Percentiles rank a stretch among this genome's conserved stretches.
These are phyloP conservation scores for Philaenus spumarius DNA, from an alignment of 1,140 invertebrate genomes.

Conservation along the genomic window DNA sequence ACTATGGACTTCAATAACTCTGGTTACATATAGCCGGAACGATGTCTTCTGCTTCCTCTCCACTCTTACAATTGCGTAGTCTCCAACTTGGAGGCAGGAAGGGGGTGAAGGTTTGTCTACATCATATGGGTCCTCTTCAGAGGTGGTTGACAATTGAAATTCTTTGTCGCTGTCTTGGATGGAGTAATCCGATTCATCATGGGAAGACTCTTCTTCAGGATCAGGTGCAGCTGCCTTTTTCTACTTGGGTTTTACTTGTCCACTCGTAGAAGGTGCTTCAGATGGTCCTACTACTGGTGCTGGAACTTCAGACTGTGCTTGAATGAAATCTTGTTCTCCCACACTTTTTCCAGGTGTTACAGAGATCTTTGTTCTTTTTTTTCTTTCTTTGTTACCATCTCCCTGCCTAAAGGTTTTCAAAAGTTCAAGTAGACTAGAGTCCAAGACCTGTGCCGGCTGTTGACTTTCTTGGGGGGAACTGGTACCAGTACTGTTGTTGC, in stretches of 20 bases:
- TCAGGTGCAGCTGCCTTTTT: background rate
- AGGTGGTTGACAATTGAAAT: too few relatives aligned
- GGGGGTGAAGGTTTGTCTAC: background rate
- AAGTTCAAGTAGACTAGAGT: too few relatives aligned
- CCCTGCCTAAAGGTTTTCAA: constrained; percentile 12
- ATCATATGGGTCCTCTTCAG: background rate
- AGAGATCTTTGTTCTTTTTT: too few relatives aligned
- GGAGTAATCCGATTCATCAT: background rate
- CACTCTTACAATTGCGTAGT: background rate
- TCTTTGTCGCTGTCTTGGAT: too few relatives aligned
- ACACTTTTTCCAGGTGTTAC: too few relatives aligned
- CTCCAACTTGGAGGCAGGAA: background rate
- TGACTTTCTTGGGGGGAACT: too few relatives aligned
- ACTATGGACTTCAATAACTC: too few relatives aligned
- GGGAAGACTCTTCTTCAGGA: background rate
- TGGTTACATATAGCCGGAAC: background rate
- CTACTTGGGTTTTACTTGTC: background rate
- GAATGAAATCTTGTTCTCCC: background rate
- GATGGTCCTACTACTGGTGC: background rate
- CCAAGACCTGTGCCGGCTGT: too few relatives aligned
- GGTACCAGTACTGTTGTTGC: too few relatives aligned
- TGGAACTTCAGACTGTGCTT: background rate
- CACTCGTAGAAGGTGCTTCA: background rate
- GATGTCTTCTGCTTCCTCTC: background rate
- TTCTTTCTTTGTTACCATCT: too few relatives aligned